Percentiles rank a stretch among this genome's conserved stretches.
Conservation (phyloP, 2,888 invertebrate species). For the Pomacea canaliculata region DNA sequence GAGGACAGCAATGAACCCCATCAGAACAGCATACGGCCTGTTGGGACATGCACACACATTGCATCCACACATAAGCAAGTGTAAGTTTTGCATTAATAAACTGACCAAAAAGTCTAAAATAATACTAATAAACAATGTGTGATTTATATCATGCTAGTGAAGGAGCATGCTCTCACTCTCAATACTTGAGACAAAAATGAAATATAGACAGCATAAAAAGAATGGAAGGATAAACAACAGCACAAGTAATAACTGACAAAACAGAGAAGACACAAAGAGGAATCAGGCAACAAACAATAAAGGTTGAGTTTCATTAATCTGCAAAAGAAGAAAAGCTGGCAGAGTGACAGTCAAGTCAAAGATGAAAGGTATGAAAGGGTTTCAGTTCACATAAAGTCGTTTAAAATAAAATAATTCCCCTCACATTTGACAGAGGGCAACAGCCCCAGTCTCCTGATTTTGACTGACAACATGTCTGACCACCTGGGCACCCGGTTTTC, state of each 20-base stretch:
- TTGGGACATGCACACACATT: neutral
- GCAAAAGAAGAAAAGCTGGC: no score
- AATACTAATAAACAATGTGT: no score
- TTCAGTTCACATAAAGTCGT: no score
- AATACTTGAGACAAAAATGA: no score
- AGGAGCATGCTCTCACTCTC: no score
- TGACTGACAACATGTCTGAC: slow-evolving; percentile 53
- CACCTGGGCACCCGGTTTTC: slow-evolving; percentile 40
- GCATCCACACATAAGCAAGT: neutral
- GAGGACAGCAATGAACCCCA: slow-evolving; percentile 62
- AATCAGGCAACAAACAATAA: no score
- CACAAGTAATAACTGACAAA: no score
- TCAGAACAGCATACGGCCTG: slow-evolving; percentile 65
- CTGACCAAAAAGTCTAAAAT: slow-evolving; percentile 24
- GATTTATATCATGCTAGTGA: no score
- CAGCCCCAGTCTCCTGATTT: slow-evolving; percentile 46
- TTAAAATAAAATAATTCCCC: neutral
- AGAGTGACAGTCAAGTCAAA: no score
- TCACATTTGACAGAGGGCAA: slow-evolving; percentile 47
- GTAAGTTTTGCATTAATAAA: neutral
- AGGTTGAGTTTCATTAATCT: no score
- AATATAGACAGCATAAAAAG: slow-evolving; percentile 2
- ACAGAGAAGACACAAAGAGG: no score
- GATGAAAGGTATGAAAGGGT: no score
- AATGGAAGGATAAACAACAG: neutral